A percentile compares a stretch with the other conserved stretches of the same genome.
phyloP scores from a whole-genome alignment of 1,140 invertebrate species.

The Drosophila seguyi region DNA sequence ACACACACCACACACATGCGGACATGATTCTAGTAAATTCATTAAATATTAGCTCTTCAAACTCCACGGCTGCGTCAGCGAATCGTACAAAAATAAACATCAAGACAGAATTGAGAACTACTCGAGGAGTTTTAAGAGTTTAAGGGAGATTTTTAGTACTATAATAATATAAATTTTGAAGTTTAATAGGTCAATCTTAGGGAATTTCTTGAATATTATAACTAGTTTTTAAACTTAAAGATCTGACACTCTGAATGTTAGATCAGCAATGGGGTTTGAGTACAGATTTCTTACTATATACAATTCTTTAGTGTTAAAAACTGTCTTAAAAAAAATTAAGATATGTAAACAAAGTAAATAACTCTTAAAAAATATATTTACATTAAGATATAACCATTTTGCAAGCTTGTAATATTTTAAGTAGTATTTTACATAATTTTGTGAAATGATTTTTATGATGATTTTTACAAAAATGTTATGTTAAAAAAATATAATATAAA shows the following conservation, averaged over 20 bases:
- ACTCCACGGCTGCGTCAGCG: constrained; percentile 34
- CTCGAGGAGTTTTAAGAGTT: not conserved
- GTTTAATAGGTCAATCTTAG: no score
- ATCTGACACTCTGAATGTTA: no score
- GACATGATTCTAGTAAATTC: constrained; percentile 64
- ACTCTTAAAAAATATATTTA: not conserved
- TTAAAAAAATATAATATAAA: no score
- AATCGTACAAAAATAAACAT: constrained; percentile 42
- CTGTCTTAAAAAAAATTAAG: not conserved
- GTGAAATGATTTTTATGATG: no score
- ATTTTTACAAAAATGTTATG: no score
- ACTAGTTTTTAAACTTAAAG: not conserved
- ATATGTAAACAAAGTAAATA: not conserved
- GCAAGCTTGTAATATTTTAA: not conserved
- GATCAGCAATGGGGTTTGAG: no score
- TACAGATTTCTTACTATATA: not conserved
- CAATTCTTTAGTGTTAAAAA: no score
- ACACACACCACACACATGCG: constrained; percentile 15
- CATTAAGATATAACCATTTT: not conserved
- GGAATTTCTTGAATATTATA: not conserved
- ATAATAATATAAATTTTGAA: not conserved
- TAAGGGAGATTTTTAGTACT: not conserved
- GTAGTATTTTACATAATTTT: not conserved
- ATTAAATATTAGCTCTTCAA: constrained; percentile 70
- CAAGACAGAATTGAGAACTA: constrained; percentile 1